Conservation (phyloP, 1,140 invertebrate genomes). For the Branchinecta lindahli region DNA sequence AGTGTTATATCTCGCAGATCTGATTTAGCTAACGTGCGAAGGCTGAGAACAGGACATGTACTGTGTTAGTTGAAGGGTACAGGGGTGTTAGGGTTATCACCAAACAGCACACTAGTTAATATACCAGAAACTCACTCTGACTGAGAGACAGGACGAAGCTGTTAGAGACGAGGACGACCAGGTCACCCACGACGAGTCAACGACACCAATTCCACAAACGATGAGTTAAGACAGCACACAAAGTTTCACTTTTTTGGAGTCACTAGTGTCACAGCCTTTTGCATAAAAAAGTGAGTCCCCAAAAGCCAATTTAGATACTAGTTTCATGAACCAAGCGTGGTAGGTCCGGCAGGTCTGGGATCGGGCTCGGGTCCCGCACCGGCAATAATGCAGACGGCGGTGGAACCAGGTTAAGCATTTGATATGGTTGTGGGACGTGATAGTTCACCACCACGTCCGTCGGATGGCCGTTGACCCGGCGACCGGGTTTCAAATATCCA, state of each 20-base stretch:
- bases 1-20: too few relatives aligned
- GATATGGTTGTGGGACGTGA: constrained; percentile 7
- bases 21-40: too few relatives aligned
- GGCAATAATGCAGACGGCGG: constrained; percentile 21
- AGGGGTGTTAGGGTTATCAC: too few relatives aligned
- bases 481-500: background rate
- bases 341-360: constrained; percentile 36
- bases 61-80: too few relatives aligned
- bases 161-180: constrained; percentile 8
- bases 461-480: constrained; percentile 11
- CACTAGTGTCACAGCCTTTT: background rate
- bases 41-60: too few relatives aligned
- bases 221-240: too few relatives aligned
- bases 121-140: too few relatives aligned
- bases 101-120: too few relatives aligned
- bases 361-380: constrained; percentile 13
- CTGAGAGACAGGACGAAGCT: background rate
- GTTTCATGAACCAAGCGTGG: constrained; percentile 52
- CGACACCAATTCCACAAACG: too few relatives aligned
- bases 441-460: constrained; percentile 18
- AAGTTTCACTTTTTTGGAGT: too few relatives aligned
- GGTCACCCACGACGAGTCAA: too few relatives aligned
- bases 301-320: constrained; percentile 39
- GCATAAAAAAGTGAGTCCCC: background rate
- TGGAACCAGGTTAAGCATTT: constrained; percentile 15